phyloP scores from a whole-genome alignment of 2,113 vertebrate species.

The Ahaetulla prasina region DNA sequence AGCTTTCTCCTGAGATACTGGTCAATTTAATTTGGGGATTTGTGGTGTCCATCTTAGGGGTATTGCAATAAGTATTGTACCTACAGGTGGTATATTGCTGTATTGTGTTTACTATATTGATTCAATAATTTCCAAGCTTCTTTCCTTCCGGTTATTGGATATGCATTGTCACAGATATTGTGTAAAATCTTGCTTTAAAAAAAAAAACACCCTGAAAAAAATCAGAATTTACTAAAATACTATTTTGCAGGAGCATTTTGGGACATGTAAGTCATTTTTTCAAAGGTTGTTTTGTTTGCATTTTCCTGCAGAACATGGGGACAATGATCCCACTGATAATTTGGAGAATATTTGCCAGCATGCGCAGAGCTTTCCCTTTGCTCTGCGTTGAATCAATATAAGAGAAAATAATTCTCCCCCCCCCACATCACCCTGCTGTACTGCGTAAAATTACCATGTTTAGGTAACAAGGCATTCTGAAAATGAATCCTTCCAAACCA shows the following conservation, averaged over 20 bases:
- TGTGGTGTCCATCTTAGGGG: background rate
- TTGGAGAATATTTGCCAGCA: background rate
- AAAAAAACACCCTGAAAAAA: background rate
- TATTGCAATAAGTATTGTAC: background rate
- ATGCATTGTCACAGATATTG: background rate
- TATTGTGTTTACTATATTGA: background rate
- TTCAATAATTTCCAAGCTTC: background rate
- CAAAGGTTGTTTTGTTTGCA: background rate
- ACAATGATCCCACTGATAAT: background rate
- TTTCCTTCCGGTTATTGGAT: background rate
- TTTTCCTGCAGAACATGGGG: background rate
- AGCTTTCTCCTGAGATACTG: background rate
- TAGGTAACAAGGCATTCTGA: constrained; percentile 13
- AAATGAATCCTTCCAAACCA: constrained; percentile 30
- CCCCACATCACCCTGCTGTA: background rate
- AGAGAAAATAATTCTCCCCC: background rate
- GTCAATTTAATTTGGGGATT: background rate
- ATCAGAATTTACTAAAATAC: background rate
- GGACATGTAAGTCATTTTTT: background rate
- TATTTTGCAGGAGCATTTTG: background rate
- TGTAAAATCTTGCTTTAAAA: background rate
- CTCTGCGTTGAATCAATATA: constrained; percentile 19
- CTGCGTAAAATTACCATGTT: constrained; percentile 37
- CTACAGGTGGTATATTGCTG: background rate
- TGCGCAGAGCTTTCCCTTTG: background rate